Evolutionary conservation across 1,140 invertebrate genomes (phyloP).

Genomic region (Drosophila auraria): DNA sequence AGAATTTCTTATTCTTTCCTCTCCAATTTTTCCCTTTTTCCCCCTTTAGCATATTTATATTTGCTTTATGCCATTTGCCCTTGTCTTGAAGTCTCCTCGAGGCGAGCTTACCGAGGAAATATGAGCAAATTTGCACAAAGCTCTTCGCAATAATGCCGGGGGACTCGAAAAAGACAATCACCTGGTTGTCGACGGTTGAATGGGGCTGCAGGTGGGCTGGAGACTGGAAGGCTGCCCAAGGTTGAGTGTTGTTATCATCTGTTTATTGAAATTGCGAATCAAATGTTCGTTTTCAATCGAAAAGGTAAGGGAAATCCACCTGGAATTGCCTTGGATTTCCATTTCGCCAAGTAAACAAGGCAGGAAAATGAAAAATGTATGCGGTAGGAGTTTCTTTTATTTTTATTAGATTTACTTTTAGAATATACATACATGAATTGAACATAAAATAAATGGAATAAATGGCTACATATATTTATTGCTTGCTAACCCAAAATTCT

Average conservation of each 20-base stretch:
- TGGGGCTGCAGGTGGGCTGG: constrained; percentile 2
- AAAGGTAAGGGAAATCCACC: constrained; percentile 17
- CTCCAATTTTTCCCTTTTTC: not conserved
- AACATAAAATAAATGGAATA: too few relatives aligned
- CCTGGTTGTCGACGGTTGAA: constrained; percentile 32
- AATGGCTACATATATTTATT: too few relatives aligned
- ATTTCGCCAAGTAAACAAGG: constrained; percentile 15
- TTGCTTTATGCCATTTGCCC: constrained; percentile 42
- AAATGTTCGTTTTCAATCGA: constrained; percentile 36
- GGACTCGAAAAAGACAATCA: constrained; percentile 51
- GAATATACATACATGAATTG: too few relatives aligned
- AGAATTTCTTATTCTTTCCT: constrained; percentile 24
- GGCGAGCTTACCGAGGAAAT: constrained; percentile 30
- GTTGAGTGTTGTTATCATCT: constrained; percentile 55
- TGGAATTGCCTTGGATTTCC: constrained; percentile 14
- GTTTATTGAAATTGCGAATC: constrained; percentile 56
- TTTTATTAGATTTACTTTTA: not conserved
- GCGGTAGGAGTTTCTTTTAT: not conserved
- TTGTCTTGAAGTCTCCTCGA: constrained; percentile 27
- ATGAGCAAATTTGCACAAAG: constrained; percentile 55
- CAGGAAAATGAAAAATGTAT: constrained; percentile 1
- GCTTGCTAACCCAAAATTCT: too few relatives aligned
- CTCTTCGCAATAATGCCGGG: constrained; percentile 47
- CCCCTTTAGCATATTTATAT: constrained; percentile 41
- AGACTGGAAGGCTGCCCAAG: constrained; percentile 1